Conservation (phyloP, 1,140 invertebrate genomes). For the Ceratina japonica region DNA sequence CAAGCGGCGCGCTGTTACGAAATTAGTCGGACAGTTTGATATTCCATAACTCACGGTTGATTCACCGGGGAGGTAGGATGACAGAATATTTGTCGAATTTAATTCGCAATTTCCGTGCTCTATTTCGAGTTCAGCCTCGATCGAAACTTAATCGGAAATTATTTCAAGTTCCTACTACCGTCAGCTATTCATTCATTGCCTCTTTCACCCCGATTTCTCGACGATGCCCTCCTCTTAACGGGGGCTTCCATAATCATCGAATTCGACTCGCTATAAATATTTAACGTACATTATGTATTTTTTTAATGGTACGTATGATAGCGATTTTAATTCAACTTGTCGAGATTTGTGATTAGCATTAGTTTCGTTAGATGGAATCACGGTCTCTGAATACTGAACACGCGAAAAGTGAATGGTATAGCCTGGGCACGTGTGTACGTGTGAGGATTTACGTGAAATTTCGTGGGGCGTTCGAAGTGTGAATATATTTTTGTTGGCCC, state of each 20-base stretch:
- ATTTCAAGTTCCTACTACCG: no score
- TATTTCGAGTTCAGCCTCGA: not conserved
- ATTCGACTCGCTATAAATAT: no score
- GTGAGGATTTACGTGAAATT: slow-evolving; percentile 36
- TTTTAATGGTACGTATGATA: no score
- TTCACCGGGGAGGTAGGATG: slow-evolving; percentile 4
- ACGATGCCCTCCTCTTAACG: no score
- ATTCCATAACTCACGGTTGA: slow-evolving; percentile 49
- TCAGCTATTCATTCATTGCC: no score
- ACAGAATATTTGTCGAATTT: slow-evolving; percentile 38
- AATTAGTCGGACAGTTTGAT: slow-evolving; percentile 52
- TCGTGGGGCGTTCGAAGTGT: slow-evolving; percentile 60
- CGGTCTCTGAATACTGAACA: not conserved
- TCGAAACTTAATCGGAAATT: not conserved
- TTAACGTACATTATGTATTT: no score
- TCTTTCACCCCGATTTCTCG: no score
- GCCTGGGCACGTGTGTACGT: no score
- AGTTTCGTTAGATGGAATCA: slow-evolving; percentile 1
- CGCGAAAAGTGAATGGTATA: not conserved
- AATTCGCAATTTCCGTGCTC: slow-evolving; percentile 4
- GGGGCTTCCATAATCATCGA: no score
- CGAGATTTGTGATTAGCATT: not conserved
- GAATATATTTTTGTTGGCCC: slow-evolving; percentile 77
- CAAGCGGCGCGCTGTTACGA: slow-evolving; percentile 36
- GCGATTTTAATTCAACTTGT: no score